Evolutionary conservation across 2,797 vertebrate species (phyloP).

Genomic region (Crypturellus tataupa): DNA sequence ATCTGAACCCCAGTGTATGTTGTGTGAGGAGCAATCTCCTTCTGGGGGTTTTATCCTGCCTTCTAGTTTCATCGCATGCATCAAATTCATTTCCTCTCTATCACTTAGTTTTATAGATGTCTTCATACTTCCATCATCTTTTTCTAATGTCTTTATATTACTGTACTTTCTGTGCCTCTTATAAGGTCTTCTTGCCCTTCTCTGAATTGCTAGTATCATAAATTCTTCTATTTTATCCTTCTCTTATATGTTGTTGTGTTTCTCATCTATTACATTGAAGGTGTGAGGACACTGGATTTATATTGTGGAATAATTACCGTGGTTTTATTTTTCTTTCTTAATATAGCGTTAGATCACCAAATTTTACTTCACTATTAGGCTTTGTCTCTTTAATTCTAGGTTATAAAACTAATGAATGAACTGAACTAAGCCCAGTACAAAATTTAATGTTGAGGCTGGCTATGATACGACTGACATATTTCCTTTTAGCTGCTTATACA

Average conservation of each 20-base stretch:
- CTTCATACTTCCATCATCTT: fast-evolving
- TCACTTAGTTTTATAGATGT: neutral
- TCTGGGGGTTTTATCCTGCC: neutral
- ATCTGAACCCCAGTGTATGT: neutral
- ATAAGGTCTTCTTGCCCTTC: neutral
- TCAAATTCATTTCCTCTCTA: neutral
- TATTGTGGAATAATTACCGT: neutral
- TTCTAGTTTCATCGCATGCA: neutral
- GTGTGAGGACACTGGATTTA: neutral
- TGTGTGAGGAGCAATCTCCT: neutral
- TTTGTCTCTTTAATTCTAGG: neutral
- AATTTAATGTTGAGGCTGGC: neutral
- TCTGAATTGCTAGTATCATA: neutral
- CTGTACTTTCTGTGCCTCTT: neutral
- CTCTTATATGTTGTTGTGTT: too few species aligned
- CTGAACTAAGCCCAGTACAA: neutral
- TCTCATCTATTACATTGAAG: neutral
- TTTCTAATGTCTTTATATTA: neutral
- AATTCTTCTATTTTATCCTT: neutral
- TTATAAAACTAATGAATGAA: neutral
- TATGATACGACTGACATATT: neutral
- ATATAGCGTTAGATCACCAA: neutral
- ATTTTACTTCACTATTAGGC: too few species aligned
- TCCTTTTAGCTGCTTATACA: neutral
- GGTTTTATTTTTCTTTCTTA: neutral